These are phyloP conservation scores for Melikaiella ostensackeni DNA, from an alignment of 2,888 invertebrate genomes.

Conservation along the genomic window DNA sequence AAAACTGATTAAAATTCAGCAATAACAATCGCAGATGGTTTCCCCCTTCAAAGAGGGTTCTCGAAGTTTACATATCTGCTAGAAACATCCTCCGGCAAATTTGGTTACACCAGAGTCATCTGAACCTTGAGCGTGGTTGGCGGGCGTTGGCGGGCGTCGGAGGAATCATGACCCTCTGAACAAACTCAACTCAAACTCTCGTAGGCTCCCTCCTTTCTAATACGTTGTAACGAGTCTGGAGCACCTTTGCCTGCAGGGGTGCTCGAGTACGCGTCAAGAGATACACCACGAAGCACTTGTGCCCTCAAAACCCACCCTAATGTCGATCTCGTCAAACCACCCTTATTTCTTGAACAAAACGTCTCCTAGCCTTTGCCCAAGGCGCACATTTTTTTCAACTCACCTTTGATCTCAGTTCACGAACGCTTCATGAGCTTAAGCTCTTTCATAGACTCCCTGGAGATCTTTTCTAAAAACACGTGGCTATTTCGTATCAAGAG, in stretches of 20 bases:
- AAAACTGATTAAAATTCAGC: conserved; percentile 16
- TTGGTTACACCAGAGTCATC: conserved; percentile 33
- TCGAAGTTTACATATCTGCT: conserved; percentile 40
- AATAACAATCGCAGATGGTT: background rate
- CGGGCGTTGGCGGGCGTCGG: conserved; percentile 29
- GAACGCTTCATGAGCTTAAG: conserved; percentile 26
- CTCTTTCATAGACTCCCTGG: background rate
- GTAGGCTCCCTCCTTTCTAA: conserved; percentile 52
- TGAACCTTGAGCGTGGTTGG: conserved; percentile 44
- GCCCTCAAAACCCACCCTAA: conserved; percentile 49
- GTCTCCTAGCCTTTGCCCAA: conserved; percentile 11
- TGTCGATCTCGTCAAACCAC: conserved; percentile 48
- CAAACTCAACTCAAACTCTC: conserved; percentile 52
- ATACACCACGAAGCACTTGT: conserved; percentile 55
- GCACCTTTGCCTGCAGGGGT: conserved; percentile 47
- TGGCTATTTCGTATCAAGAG: conserved; percentile 16
- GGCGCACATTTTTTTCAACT: conserved; percentile 33
- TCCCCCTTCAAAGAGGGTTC: background rate
- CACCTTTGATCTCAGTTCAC: conserved; percentile 32
- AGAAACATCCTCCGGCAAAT: conserved; percentile 43
- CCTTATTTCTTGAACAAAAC: conserved; percentile 11
- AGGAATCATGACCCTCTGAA: conserved; percentile 53
- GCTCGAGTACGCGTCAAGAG: conserved; percentile 45
- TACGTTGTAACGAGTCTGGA: conserved; percentile 57
- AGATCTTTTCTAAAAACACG: background rate